Evolutionary conservation across 2,888 invertebrate species (phyloP), one percentile per base, ranked within the genome.

Genomic region (Hermaeophaga mercurialis): DNA sequence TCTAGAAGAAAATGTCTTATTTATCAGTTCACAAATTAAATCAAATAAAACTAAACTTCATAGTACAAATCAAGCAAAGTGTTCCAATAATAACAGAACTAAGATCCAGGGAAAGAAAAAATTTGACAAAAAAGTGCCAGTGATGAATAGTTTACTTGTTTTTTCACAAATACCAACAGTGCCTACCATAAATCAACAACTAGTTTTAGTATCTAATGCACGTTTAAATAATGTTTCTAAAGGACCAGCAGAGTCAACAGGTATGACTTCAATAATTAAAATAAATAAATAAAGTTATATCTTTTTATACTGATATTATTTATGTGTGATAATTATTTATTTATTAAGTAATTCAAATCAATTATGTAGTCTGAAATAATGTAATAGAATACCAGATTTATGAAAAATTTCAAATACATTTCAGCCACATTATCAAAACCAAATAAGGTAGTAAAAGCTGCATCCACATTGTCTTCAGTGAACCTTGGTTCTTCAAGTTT

Each of bases 401-500:
- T n/a, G n/a, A n/a, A n/a, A n/a, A n/a, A n/a, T n/a, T n/a, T n/a
- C n/a, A n/a, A n/a, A n/a, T n/a, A n/a, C n/a, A n/a, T n/a, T n/a
- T n/a, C 31, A 19, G 31, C 11, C 17, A 12, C 11, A 39, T 33
- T 26, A 7, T 14, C 26, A 2, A 71, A 67, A 8, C 38, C 62
- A 28, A 53, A 60, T 39, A n/a, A n/a, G n/a, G n/a, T n/a, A n/a
- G n/a, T n/a, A n/a, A n/a, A n/a, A n/a, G n/a, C n/a, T n/a, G n/a
- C n/a, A n/a, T n/a, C n/a, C n/a, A 48, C 50, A 9, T 67, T 46
- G 12, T 54, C 65, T 49, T 65, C 59, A 52, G 53, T 53, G 24
- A 69, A 62, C 50, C 48, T 67, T n/a, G 36, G 67, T 18, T 34
- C 70, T 17, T 59, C 69, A 18, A 58, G 69, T n/a, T 63, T 78